Evolutionary conservation across 2,888 invertebrate species (phyloP), one percentile per base, ranked within the genome.

Genomic region (Terebella lapidaria): DNA sequence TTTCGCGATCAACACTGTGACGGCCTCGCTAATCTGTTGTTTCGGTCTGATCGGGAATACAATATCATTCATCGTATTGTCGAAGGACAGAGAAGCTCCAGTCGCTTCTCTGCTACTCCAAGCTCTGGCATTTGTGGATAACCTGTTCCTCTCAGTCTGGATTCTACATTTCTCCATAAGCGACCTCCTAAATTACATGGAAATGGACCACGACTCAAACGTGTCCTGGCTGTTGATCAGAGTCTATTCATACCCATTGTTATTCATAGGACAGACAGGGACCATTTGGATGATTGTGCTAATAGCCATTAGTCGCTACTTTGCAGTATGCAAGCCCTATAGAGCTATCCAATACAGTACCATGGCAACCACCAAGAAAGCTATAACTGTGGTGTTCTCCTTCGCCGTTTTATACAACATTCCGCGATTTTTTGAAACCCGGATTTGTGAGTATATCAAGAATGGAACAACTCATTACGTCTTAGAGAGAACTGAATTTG

Each of bases 281-380:
- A n/a, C n/a, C n/a, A n/a, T n/a, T n/a, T n/a, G n/a, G n/a, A n/a
- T n/a, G n/a, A n/a, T n/a, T n/a, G n/a, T 67, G 4, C 60, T 66
- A 22, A 61, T 67, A 3, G 67, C 67, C 2, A 47, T 67, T 29
- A 67, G 67, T 54, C 67, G 67, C 55, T 67, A 57, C 60, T 60
- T 67, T 57, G 67, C 67, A 5, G 64, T 67, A 24, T 67, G 67
- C 45, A 3, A 62, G 28, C 67, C 67, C 1, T 67, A 67, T 61
- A 45, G 54, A 15, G 67, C 64, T 0, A 59, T 62, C 2, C 62
- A 61, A n/a, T 59, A 63, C 25, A 64, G 66, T 22, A 62, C 52
- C 27, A 62, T 65, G 3, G 30, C 35, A 25, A 64, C 60, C 27
- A 64, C 67, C 22, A 59, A 65, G 24, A 64, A 61, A 29, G 59